Evolutionary conservation across 2,888 invertebrate genomes (phyloP).

Genomic region (Tupiocoris notatus): DNA sequence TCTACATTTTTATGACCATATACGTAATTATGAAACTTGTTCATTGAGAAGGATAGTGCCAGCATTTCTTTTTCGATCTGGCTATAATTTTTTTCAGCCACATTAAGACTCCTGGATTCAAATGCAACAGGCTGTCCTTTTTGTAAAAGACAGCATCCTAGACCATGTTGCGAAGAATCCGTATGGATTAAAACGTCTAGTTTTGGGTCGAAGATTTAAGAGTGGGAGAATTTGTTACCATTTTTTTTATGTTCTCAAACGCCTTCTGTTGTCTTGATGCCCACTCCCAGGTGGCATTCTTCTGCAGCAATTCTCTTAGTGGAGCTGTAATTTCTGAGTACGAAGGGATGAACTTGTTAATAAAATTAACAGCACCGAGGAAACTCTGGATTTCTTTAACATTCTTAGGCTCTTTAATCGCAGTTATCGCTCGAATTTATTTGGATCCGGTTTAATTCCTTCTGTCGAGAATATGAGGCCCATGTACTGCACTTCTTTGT

Average conservation of each 20-base stretch:
- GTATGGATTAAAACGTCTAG: conserved; percentile 37
- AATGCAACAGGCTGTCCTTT: conserved; percentile 43
- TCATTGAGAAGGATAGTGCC: too few species aligned
- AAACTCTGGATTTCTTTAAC: conserved; percentile 29
- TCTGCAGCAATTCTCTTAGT: conserved; percentile 38
- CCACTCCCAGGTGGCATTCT: conserved; percentile 20
- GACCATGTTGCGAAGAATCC: conserved; percentile 38
- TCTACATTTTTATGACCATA: too few species aligned
- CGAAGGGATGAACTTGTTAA: conserved; percentile 31
- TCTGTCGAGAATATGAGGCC: too few species aligned
- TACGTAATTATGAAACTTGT: too few species aligned
- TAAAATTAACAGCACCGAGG: conserved; percentile 30
- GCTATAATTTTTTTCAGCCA: conserved; percentile 44
- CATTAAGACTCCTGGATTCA: conserved; percentile 41
- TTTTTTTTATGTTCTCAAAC: conserved; percentile 31
- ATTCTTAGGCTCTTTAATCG: conserved; percentile 12
- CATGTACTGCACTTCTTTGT: too few species aligned
- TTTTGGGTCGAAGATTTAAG: conserved; percentile 37
- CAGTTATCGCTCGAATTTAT: conserved; percentile 20
- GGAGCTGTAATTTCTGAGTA: conserved; percentile 36
- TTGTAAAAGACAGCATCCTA: conserved; percentile 46
- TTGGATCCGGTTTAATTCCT: conserved; percentile 19
- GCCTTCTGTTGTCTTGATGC: conserved; percentile 14
- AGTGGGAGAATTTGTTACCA: conserved; percentile 38
- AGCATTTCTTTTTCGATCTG: conserved; percentile 51